Percentiles rank a stretch among this genome's conserved stretches.
phyloP scores from a whole-genome alignment of 2,797 vertebrate genomes.

The Hippoglossus hippoglossus region DNA sequence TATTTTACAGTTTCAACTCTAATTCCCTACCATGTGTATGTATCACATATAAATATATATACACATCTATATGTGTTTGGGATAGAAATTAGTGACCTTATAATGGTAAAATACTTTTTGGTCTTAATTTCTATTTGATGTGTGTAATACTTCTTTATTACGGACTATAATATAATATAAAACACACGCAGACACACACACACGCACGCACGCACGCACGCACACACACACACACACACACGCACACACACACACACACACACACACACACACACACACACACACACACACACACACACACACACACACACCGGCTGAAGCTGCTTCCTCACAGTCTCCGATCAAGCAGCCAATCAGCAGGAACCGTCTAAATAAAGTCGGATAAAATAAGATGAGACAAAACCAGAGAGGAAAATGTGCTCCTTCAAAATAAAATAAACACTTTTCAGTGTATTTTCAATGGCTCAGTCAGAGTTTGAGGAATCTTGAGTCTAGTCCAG shows the following conservation, averaged over 20 bases:
- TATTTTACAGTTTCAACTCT: no score
- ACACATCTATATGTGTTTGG: no score
- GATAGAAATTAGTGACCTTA: no score
- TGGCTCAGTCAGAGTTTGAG: no score
- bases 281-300: constrained; percentile 18
- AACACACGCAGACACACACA: constrained; percentile 28
- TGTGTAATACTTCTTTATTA: no score
- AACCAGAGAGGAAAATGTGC: not conserved
- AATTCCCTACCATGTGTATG: no score
- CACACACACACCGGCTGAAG: constrained; percentile 35
- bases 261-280: constrained; percentile 16
- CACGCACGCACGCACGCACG: constrained; percentile 20
- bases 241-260: constrained; percentile 18
- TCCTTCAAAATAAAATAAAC: constrained; percentile 61
- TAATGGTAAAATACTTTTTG: no score
- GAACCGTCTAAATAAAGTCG: constrained; percentile 33
- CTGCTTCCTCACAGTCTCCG: constrained; percentile 52
- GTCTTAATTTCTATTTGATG: no score
- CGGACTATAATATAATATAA: not conserved
- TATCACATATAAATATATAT: no score
- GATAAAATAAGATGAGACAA: constrained; percentile 1
- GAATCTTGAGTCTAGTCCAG: no score
- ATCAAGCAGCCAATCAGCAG: constrained; percentile 56
- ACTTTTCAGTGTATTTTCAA: no score
- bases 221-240: constrained; percentile 16